Base-by-base conservation (phyloP, 2,113 vertebrate genomes). In the Bubalus kerabau region DNA sequence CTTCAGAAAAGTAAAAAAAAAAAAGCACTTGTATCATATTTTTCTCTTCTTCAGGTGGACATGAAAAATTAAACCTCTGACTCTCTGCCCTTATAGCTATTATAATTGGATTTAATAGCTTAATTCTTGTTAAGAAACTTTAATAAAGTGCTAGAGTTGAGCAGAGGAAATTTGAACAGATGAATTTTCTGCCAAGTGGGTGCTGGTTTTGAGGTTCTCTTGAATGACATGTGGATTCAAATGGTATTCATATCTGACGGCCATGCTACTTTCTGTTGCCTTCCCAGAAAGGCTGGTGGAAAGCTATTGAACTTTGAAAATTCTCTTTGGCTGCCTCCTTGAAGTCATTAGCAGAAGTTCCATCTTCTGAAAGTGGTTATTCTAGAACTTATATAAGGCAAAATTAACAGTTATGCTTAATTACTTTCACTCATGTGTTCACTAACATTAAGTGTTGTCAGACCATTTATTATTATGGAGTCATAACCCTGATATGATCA, bases 381-480 rank as follows among this genome's bases (percentile, higher is more conserved):
- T 95, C 83, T 96, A 78, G 87, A 96, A 93, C 91, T 96, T 93
- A 90, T 80, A 78, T 24, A 92, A 95, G 71, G 97, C 97, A 98
- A 98, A 98, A 98, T 98, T 97, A 98, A 97, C 87, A 95, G 97
- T 98, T 97, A 94, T 76, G 89, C 67, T 98, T 99, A 98, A 98
- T 98, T 98, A 95, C 97, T 97, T 98, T 98, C 95, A 91, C 98
- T 98, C 91, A 90, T 97, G 97, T 98, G 96, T 98, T 98, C 98
- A 98, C 98, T 97, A 96, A 98, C 98, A 98, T 97, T 13, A 32
- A 89, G 54, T 80, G 26, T 83, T 84, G 80, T 93, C 80, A 92
- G 91, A 23, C 71, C 10, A 7, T 97, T 94, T 86, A n/a, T 93
- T 87, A 84, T 84, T 87, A 85, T 3, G 11, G 74, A 92, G 84